phyloP scores from a whole-genome alignment of 2,888 invertebrate genomes.

The Barypeithes pellucidus region DNA sequence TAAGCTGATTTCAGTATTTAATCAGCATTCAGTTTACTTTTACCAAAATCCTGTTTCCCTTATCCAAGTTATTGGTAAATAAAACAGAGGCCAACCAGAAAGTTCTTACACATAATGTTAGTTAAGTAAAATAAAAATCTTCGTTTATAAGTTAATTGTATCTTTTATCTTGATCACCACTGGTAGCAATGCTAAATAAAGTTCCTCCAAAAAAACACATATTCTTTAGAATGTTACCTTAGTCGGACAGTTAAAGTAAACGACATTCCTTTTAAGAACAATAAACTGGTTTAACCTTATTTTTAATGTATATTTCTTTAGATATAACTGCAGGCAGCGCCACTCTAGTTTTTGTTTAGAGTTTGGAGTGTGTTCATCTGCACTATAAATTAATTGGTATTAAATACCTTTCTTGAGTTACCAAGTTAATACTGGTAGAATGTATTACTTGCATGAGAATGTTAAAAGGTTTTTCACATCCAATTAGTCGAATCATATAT shows the following conservation, averaged over 20 bases:
- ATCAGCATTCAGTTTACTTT: too few species aligned
- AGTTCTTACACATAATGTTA: neutral
- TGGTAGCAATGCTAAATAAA: neutral
- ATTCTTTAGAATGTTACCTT: constrained; percentile 46
- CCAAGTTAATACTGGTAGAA: neutral
- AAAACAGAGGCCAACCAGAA: neutral
- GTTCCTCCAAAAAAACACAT: neutral
- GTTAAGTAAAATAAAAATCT: neutral
- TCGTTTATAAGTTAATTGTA: neutral
- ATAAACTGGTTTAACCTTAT: constrained; percentile 26
- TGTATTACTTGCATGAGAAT: neutral
- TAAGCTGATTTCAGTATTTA: too few species aligned
- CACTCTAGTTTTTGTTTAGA: neutral
- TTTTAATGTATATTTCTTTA: neutral
- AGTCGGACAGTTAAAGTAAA: constrained; percentile 32
- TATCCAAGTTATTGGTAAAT: too few species aligned
- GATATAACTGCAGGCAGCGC: neutral
- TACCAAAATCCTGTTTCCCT: too few species aligned
- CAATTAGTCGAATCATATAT: neutral
- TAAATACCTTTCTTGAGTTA: constrained; percentile 6
- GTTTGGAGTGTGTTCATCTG: neutral
- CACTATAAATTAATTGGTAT: neutral
- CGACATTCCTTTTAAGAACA: constrained; percentile 42
- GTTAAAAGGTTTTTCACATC: neutral
- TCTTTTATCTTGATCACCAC: neutral